Base-by-base conservation (phyloP, 2,113 vertebrate genomes). In the Pedetes capensis region DNA sequence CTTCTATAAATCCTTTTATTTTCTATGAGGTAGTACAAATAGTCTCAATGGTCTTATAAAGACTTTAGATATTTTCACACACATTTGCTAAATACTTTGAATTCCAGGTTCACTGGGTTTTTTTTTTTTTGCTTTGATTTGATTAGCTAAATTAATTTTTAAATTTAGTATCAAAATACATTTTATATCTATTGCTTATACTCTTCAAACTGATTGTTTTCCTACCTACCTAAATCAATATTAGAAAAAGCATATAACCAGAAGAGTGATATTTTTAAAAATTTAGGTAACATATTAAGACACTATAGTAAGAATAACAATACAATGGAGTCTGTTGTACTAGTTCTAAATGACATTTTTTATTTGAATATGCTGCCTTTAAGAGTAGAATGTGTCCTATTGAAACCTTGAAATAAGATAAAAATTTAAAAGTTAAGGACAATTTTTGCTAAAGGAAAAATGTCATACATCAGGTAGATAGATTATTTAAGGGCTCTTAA, bases 381-480 rank as follows among this genome's bases (percentile, higher is more conserved):
- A 57, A 5, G 17, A 76, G 44, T 74, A 51, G 53, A 83, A 76
- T 80, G 47, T 93, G 1, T 47, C 81, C 47, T 83, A 8, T 59
- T 92, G 89, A 34, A 68, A 81, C 27, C 37, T 51, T 88, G 66
- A 89, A 61, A 90, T 81, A 88, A 88, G 47, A 55, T 89, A 94
- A 93, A 93, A 96, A 89, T 87, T n/a, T 95, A 61, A 96, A 93
- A 80, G 95, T 68, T 68, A 89, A 96, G 91, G 39, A 23, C 9
- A 89, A 3, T 76, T 94, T 81, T 97, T 94, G 5, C 93, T 85
- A 69, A 95, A 51, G 55, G 68, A 75, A 95, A 85, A 83, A 82
- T 93, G 32, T 34, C 44, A 86, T 74, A 2, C 85, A 75, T 87
- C 55, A 87, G 32, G 37, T 89, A 92, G 84, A 84, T 86, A 86